Percentiles rank a stretch among this genome's conserved stretches.
phyloP scores from a whole-genome alignment of 2,888 invertebrate genomes.

The Cactoblastis cactorum region DNA sequence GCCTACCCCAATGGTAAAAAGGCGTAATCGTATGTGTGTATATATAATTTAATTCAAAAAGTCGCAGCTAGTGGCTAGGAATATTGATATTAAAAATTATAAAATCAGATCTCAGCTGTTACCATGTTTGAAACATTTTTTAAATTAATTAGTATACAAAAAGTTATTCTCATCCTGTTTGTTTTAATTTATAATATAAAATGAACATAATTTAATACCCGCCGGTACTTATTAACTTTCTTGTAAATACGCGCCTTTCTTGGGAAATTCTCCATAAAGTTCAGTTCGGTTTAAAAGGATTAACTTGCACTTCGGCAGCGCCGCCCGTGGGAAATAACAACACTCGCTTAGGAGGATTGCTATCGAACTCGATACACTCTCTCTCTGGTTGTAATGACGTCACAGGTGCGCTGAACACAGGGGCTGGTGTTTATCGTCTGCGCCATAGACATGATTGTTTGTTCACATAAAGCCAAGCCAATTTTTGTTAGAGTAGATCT shows the following conservation, averaged over 20 bases:
- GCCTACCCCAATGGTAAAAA: too few species aligned
- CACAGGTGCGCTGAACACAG: conserved; percentile 11
- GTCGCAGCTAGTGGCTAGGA: too few species aligned
- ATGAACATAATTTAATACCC: neutral
- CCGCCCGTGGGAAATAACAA: conserved; percentile 16
- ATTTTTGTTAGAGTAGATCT: conserved; percentile 3
- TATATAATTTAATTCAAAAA: too few species aligned
- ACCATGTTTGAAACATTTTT: too few species aligned
- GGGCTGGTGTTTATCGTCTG: conserved; percentile 9
- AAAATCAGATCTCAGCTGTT: too few species aligned
- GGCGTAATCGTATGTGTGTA: too few species aligned
- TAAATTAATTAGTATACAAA: too few species aligned
- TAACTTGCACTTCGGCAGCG: conserved; percentile 13
- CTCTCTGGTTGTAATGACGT: conserved; percentile 15
- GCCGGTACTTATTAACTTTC: neutral
- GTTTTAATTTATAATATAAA: neutral
- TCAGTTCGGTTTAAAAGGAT: conserved; percentile 12
- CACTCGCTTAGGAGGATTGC: conserved; percentile 15
- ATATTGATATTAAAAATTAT: too few species aligned
- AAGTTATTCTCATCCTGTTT: too few species aligned
- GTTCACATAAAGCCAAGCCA: conserved; percentile 4
- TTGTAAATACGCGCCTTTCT: conserved; percentile 3
- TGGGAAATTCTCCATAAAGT: conserved; percentile 1
- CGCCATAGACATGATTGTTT: conserved; percentile 8
- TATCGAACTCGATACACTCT: conserved; percentile 15